Evolutionary conservation across 2,797 vertebrate species (phyloP).

Genomic region (Chiloscyllium punctatum): DNA sequence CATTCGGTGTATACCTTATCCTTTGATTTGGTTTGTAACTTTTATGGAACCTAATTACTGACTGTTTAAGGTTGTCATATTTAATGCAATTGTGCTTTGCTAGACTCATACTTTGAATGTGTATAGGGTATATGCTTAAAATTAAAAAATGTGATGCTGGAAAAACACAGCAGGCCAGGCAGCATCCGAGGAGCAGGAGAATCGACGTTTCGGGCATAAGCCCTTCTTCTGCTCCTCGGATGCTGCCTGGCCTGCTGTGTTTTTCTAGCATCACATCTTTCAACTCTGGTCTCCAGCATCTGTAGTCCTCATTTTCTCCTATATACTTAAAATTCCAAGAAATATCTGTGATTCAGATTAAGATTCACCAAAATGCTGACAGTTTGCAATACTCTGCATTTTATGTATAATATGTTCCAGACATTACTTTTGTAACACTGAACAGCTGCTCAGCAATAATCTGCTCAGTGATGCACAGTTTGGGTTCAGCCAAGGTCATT

Average conservation of each 20-base stretch:
- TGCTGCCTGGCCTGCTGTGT: too few species aligned
- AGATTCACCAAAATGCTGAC: conserved; percentile 30
- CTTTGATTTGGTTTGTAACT: conserved; percentile 34
- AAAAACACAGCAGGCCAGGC: too few species aligned
- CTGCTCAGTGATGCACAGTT: too few species aligned
- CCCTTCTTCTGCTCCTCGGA: too few species aligned
- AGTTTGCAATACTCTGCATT: conserved; percentile 10
- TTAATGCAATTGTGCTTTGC: conserved; percentile 25
- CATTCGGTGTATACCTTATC: not conserved
- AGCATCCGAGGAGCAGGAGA: too few species aligned
- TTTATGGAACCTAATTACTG: conserved; percentile 15
- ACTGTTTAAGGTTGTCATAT: not conserved
- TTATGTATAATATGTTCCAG: conserved; percentile 22
- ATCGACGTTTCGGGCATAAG: too few species aligned
- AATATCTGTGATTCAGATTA: not conserved
- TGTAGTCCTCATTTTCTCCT: too few species aligned
- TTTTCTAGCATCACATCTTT: too few species aligned
- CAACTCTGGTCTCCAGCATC: too few species aligned
- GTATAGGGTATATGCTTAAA: conserved; percentile 3
- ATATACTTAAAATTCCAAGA: conserved; percentile 20
- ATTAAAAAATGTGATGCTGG: too few species aligned
- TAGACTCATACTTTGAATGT: not conserved
- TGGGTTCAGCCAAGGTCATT: too few species aligned
- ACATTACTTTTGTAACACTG: not conserved
- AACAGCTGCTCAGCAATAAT: not conserved